Evolutionary conservation across 2,888 invertebrate species (phyloP).

Genomic region (Melanargia galathea): DNA sequence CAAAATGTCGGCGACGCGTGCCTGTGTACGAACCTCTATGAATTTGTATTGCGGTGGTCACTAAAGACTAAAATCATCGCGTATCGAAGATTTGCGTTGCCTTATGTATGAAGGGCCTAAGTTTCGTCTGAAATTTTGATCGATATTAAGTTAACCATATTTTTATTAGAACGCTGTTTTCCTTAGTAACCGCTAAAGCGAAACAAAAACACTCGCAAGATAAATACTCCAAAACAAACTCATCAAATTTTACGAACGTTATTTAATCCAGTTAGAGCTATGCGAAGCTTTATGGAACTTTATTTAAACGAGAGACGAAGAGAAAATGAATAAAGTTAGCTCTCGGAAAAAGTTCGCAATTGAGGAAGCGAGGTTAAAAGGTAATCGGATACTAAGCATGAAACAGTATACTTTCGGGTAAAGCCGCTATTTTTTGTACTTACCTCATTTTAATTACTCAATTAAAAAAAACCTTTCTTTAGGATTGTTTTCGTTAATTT

Average conservation of each 20-base stretch:
- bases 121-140: no score
- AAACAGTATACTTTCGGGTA: constrained; percentile 31
- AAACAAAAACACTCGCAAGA: constrained; percentile 11
- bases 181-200: background rate
- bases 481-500: no score
- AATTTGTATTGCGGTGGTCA: no score
- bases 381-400: constrained; percentile 63
- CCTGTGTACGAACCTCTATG: no score
- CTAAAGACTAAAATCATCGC: no score
- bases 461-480: background rate
- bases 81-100: no score
- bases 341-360: constrained; percentile 61
- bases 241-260: constrained; percentile 64
- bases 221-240: constrained; percentile 24
- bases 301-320: constrained; percentile 68
- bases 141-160: no score
- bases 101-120: no score
- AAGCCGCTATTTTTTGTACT: no score
- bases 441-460: background rate
- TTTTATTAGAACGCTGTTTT: no score
- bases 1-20: no score
- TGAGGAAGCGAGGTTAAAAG: constrained; percentile 62
- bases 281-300: constrained; percentile 60
- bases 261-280: constrained; percentile 68
- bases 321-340: constrained; percentile 77